Percentiles rank a stretch among this genome's conserved stretches.
Evolutionary conservation across 2,113 vertebrate genomes (phyloP).

Genomic region (Montifringilla adamsi): DNA sequence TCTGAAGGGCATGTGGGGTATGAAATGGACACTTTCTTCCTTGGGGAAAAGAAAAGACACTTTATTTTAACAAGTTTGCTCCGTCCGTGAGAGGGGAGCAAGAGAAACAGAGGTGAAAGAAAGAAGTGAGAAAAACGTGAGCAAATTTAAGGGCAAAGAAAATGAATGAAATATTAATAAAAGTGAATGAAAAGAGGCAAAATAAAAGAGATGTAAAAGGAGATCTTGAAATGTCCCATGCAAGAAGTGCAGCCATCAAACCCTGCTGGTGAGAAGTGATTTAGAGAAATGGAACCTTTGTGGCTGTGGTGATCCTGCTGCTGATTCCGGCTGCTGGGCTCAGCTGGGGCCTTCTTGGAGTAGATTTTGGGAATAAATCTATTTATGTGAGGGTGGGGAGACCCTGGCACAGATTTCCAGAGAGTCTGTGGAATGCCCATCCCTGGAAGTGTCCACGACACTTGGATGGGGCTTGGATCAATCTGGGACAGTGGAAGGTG

Average conservation of each 20-base stretch:
- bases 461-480: background rate
- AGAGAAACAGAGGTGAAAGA: background rate
- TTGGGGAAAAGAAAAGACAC: background rate
- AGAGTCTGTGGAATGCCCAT: background rate
- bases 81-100: background rate
- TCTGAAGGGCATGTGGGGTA: background rate
- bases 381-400: background rate
- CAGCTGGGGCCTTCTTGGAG: background rate
- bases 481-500: rapidly evolving
- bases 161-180: background rate
- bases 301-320: background rate
- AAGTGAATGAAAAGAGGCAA: background rate
- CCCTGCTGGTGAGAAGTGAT: background rate
- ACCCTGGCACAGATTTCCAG: background rate
- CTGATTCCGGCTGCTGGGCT: background rate
- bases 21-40: slow-evolving; percentile 40
- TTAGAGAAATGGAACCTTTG: rapidly evolving
- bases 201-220: background rate
- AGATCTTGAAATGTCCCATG: background rate
- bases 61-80: slow-evolving; percentile 5
- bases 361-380: background rate
- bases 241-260: background rate
- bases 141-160: background rate
- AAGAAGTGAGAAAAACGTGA: background rate
- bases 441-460: background rate